Evolutionary conservation across 1,140 invertebrate species (phyloP).

Genomic region (Lycorma delicatula): DNA sequence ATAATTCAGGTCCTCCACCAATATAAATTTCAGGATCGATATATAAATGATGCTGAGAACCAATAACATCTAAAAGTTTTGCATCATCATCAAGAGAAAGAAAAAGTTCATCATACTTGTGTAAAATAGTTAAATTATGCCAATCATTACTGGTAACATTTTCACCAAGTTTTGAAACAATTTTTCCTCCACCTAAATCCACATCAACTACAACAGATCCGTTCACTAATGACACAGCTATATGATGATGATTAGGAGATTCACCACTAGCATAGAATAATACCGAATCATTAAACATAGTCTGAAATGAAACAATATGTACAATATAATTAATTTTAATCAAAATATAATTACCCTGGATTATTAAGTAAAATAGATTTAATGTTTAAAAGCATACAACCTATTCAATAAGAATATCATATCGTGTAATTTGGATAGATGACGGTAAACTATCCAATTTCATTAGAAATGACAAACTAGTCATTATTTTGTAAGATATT

Average conservation of each 20-base stretch:
- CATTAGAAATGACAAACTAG: no score
- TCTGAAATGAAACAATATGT: no score
- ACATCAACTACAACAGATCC: slow-evolving; percentile 69
- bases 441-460: no score
- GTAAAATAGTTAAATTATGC: slow-evolving; percentile 83
- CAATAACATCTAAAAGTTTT: slow-evolving; percentile 57
- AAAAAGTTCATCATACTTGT: slow-evolving; percentile 59
- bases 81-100: slow-evolving; percentile 62
- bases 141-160: slow-evolving; percentile 65
- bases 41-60: slow-evolving; percentile 62
- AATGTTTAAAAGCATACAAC: no score
- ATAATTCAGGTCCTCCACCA: slow-evolving; percentile 69
- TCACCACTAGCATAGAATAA: slow-evolving; percentile 81
- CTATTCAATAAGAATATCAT: no score
- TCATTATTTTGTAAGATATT: no score
- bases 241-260: slow-evolving; percentile 65
- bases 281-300: slow-evolving; percentile 76
- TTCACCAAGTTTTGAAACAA: slow-evolving; percentile 56
- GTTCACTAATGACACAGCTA: slow-evolving; percentile 70
- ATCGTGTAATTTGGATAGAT: no score
- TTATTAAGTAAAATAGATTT: no score
- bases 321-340: no score
- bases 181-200: slow-evolving; percentile 64
- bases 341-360: no score
- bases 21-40: slow-evolving; percentile 91